Evolutionary conservation across 2,797 vertebrate genomes (phyloP), one percentile per base, ranked within the genome.

Genomic region (Delichon dasypus): DNA sequence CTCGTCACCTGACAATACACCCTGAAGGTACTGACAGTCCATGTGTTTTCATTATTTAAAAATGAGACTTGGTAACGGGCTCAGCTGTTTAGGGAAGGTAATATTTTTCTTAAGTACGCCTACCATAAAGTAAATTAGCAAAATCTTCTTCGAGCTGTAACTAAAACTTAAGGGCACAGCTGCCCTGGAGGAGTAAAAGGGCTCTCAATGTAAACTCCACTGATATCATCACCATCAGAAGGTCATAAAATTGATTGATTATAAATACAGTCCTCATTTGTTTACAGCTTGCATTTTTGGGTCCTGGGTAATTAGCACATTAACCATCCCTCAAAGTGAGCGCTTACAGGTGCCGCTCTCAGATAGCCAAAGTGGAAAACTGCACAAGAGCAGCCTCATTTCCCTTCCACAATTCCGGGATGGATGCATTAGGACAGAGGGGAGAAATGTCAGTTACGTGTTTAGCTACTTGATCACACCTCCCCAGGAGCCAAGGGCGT

Each of bases 181-280:
- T 99, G 99, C 98, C 98, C 97, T 95, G 96, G 97, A 98, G 98
- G 97, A 98, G 98, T 97, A 97, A 88, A 95, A 98, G 98, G 98
- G 98, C 98, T 98, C 97, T 97, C 98, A 97, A 98, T 98, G 98
- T 99, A 99, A 99, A 99, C 99, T 98, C 97, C 96, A 96, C 98
- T 98, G 98, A 99, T 99, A 99, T 99, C 99, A 99, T 98, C 98
- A 97, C 99, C 98, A 99, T 99, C 98, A 98, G 98, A 98, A 98
- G 98, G 98, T 98, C 98, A 99, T 99, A 99, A 99, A 99, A 98
- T 98, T 99, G 99, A 99, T 98, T 98, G 99, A 99, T 99, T 99
- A 99, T 99, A 99, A 99, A 99, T 99, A 99, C 98, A 98, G 98
- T 97, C 98, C 98, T 98, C 98, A 93, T 98, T 98, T 99, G 99